Evolutionary conservation across 2,888 invertebrate species (phyloP), one percentile per base, ranked within the genome.

Genomic region (Ligdia adustata): DNA sequence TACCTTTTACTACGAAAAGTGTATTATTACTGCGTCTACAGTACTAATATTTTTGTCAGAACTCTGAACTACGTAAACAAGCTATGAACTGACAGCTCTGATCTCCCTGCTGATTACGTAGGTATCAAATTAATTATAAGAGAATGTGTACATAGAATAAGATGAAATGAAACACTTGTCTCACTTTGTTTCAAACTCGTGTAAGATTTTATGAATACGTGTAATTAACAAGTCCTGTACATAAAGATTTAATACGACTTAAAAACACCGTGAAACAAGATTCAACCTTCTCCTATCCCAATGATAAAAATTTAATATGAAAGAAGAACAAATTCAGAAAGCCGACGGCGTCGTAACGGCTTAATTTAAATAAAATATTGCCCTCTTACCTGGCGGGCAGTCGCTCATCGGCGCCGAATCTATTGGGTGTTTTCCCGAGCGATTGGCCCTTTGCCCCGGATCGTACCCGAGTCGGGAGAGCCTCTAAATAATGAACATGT

Each of bases 401-500:
- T 72, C 68, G 66, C 69, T 76, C 75, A 73, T 76, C 70, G 73
- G 64, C 60, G 62, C 69, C 59, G 69, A 74, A 72, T 76, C 75
- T 74, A 72, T 75, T 72, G 74, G 69, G 74, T 75, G 75, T 79
- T 78, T 80, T 69, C 74, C 66, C 66, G 62, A 73, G 70, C 76
- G 73, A 72, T 79, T 79, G 75, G 72, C 75, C 71, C 71, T 62
- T 52, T 68, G 72, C 72, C 75, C 74, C 67, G 68, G 41, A 56
- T 62, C 63, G 66, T 60, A 65, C 64, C 65, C 63, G 60, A 65
- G 63, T 65, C 63, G 60, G 47, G 56, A 49, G 59, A 55, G 60
- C 71, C 68, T 66, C 73, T 83, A 80, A 83, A 83, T 85, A 85
- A 83, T 80, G 75, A 78, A 79, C 81, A 81, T 79, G 82, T 79